Percentiles rank a stretch among this genome's conserved stretches.
phyloP scores from a whole-genome alignment of 2,888 invertebrate species.

The Tineola bisselliella region DNA sequence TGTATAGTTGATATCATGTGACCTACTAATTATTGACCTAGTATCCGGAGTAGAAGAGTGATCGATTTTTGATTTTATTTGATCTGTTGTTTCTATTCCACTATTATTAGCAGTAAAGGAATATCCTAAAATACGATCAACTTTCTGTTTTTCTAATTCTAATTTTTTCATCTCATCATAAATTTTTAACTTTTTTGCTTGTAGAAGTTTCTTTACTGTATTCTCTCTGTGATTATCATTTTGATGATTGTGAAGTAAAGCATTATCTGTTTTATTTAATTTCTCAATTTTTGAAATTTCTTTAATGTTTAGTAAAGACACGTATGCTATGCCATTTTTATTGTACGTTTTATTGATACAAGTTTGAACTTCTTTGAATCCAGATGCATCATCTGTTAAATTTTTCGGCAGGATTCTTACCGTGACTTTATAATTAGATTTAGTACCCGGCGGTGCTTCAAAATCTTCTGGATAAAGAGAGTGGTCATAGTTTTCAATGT shows the following conservation, averaged over 20 bases:
- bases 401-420: slow-evolving; percentile 51
- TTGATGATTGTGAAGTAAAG: background rate
- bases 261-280: slow-evolving; percentile 23
- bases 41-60: too few relatives aligned
- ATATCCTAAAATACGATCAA: slow-evolving; percentile 24
- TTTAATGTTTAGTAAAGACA: slow-evolving; percentile 46
- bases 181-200: slow-evolving; percentile 34
- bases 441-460: slow-evolving; percentile 17
- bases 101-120: background rate
- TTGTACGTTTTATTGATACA: slow-evolving; percentile 51
- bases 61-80: too few relatives aligned
- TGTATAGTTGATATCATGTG: background rate
- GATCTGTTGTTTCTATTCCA: too few relatives aligned
- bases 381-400: slow-evolving; percentile 26
- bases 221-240: slow-evolving; percentile 23
- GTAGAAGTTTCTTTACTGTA: slow-evolving; percentile 31
- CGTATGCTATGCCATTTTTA: slow-evolving; percentile 40
- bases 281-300: slow-evolving; percentile 47
- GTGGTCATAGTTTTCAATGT: background rate
- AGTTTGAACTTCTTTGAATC: slow-evolving; percentile 51
- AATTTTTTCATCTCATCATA: slow-evolving; percentile 36
- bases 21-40: too few relatives aligned
- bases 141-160: slow-evolving; percentile 31
- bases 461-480: background rate
- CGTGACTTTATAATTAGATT: slow-evolving; percentile 39